Conservation (phyloP, 2,888 invertebrate species). For the Cephus spinipes region DNA sequence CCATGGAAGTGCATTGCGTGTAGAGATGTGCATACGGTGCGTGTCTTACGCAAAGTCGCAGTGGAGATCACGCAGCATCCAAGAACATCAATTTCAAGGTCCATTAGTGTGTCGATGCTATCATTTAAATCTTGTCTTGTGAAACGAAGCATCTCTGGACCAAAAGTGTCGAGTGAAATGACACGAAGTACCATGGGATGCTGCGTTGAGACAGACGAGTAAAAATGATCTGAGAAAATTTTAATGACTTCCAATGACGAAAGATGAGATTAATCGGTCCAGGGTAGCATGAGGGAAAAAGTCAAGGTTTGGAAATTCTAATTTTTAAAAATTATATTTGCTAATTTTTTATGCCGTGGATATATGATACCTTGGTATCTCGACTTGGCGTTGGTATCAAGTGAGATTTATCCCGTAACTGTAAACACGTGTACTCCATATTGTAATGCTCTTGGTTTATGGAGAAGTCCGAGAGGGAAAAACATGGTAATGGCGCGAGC, state of each 20-base stretch:
- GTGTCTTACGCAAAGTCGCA: background rate
- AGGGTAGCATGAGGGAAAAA: background rate
- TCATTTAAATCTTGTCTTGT: background rate
- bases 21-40: background rate
- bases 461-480: background rate
- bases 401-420: background rate
- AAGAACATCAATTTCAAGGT: background rate
- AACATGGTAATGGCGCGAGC: slow-evolving; percentile 3
- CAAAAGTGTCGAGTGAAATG: background rate
- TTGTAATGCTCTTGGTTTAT: background rate
- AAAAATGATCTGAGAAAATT: background rate
- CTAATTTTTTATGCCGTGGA: background rate
- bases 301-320: background rate
- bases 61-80: background rate
- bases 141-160: background rate
- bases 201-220: background rate
- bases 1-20: background rate
- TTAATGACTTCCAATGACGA: background rate
- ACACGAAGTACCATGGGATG: background rate
- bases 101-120: background rate
- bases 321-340: background rate
- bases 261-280: background rate
- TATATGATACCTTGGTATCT: background rate
- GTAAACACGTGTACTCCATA: background rate
- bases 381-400: background rate